Evolutionary conservation across 2,888 invertebrate genomes (phyloP), one percentile per base, ranked within the genome.

Genomic region (Poecilus cupreus): DNA sequence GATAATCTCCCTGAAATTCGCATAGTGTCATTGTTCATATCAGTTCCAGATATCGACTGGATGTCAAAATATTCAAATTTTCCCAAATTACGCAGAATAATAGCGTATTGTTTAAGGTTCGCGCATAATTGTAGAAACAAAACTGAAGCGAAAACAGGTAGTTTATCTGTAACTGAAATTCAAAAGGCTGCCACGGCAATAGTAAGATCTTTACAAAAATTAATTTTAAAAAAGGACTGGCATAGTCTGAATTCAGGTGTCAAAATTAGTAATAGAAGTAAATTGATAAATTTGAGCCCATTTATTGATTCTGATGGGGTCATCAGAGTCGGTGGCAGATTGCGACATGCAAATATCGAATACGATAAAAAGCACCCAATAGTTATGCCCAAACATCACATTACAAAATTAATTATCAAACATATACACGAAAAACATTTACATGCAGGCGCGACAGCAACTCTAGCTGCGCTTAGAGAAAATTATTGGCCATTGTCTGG

Each of bases 201-300:
- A 13, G 11, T 16, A 13, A 75, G n/a, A 49, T 80, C 82, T 0
- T 84, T 85, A 8, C 70, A 49, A 2, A 60, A 3, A 82, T 85
- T 85, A 13, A 85, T 54, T 70, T 85, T 86, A 5, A 82, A 81
- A 2, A 82, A 81, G 5, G 85, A 81, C 4, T 81, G 78, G 32
- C 84, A 68, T 0, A 75, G 11, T 3, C 76, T 70, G 20, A 22
- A 24, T 5, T n/a, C 46, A 10, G 39, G 46, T 13, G 13, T 13
- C 8, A 20, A 64, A 10, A 37, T 64, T 13, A 24, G 22, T n/a
- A 72, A 72, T 51, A 75, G 51, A 49, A 51, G 74, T 16, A 5
- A 13, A 13, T 51, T 75, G 13, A 51, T 13, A 11, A 75, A 6
- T 6, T 75, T 51, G 18, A 75, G 51, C 18, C 74, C 74, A 51